These are phyloP conservation scores for Lerista edwardsae DNA, from an alignment of 2,797 vertebrate species.

Conservation along the genomic window DNA sequence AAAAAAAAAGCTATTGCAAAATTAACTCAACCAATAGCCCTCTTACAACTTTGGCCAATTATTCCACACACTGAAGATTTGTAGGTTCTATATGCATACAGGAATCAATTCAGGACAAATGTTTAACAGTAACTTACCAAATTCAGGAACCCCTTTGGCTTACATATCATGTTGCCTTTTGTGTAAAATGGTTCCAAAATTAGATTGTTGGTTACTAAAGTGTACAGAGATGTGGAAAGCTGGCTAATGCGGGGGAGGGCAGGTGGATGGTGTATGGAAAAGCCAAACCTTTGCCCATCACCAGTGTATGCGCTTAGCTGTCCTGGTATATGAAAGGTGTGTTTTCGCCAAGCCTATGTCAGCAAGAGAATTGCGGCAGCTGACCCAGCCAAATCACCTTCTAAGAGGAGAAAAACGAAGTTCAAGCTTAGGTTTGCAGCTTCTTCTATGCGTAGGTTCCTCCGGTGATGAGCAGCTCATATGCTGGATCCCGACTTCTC, in stretches of 20 bases:
- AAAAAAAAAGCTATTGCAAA: constrained; percentile 37
- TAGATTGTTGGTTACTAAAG: constrained; percentile 59
- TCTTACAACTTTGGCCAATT: constrained; percentile 68
- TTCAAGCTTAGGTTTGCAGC: constrained; percentile 38
- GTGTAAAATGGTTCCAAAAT: constrained; percentile 65
- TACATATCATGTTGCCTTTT: constrained; percentile 50
- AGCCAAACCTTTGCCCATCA: constrained; percentile 75
- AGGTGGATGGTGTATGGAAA: constrained; percentile 50
- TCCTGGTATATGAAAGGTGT: constrained; percentile 78
- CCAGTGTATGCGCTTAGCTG: constrained; percentile 76
- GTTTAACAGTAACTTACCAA: constrained; percentile 54
- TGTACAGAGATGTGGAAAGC: constrained; percentile 64
- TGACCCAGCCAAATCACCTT: constrained; percentile 76
- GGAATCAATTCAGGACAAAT: constrained; percentile 51
- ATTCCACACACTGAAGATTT: constrained; percentile 53
- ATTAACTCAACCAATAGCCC: constrained; percentile 59
- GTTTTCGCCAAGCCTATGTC: constrained; percentile 76
- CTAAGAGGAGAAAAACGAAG: constrained; percentile 60
- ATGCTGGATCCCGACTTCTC: constrained; percentile 90
- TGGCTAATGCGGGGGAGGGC: constrained; percentile 59
- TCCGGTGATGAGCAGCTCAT: constrained; percentile 90
- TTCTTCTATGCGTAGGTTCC: constrained; percentile 87
- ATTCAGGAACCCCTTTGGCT: constrained; percentile 54
- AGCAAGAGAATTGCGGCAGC: constrained; percentile 75
- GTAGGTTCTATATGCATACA: constrained; percentile 43